These are phyloP conservation scores for Mustela nigripes DNA, from an alignment of 2,113 vertebrate genomes.

Conservation along the genomic window DNA sequence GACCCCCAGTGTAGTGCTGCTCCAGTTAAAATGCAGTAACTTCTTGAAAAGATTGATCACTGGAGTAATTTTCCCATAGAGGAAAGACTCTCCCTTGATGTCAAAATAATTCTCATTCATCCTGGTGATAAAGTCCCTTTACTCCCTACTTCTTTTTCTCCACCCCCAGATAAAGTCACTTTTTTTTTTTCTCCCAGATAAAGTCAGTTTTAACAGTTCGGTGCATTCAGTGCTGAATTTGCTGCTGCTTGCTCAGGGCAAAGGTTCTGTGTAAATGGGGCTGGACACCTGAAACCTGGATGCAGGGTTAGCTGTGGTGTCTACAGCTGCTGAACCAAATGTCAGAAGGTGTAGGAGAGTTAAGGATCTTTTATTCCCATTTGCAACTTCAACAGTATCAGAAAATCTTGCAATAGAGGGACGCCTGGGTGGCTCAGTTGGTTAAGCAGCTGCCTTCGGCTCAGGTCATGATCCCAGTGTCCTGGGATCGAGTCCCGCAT, in stretches of 20 bases:
- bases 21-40: not conserved
- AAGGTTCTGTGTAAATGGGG: not conserved
- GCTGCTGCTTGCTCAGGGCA: not conserved
- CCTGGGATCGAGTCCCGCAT: no score
- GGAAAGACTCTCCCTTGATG: not conserved
- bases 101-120: not conserved
- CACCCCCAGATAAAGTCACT: not conserved
- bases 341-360: not conserved
- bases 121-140: not conserved
- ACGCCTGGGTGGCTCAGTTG: no score
- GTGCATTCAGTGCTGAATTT: not conserved
- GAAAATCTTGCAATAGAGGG: not conserved
- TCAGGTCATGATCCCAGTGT: no score
- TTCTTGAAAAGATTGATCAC: not conserved
- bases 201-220: not conserved
- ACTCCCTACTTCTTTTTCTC: not conserved
- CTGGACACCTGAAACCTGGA: not conserved
- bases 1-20: not conserved
- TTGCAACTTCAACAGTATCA: not conserved
- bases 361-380: not conserved
- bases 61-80: not conserved
- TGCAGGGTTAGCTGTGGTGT: fast-evolving
- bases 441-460: no score
- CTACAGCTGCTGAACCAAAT: not conserved
- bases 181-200: not conserved